These are phyloP conservation scores for rat (Rattus norvegicus) DNA, from an alignment of 2,113 vertebrate genomes.

Conservation along the genomic window GRCr8 NC_086022.1:33106501-33107000, in stretches of 20 bases:
- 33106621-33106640: neutral
- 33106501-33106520: neutral
- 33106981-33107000: neutral
- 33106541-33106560: neutral
- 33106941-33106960: neutral
- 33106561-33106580: neutral
- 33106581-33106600: neutral
- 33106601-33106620: neutral
- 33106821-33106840: constrained; percentile 27
- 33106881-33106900: neutral
- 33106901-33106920: neutral
- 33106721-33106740: neutral
- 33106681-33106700: neutral
- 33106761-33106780: neutral
- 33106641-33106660: neutral
- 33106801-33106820: neutral
- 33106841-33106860: neutral
- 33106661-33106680: neutral
- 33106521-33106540: neutral
- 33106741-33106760: neutral
- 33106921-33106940: neutral
- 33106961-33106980: too few relatives aligned
- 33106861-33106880: neutral
- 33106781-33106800: neutral
- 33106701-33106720: constrained; percentile 1